phyloP scores from a whole-genome alignment of 2,113 vertebrate genomes.

The Phaethornis superciliosus region DNA sequence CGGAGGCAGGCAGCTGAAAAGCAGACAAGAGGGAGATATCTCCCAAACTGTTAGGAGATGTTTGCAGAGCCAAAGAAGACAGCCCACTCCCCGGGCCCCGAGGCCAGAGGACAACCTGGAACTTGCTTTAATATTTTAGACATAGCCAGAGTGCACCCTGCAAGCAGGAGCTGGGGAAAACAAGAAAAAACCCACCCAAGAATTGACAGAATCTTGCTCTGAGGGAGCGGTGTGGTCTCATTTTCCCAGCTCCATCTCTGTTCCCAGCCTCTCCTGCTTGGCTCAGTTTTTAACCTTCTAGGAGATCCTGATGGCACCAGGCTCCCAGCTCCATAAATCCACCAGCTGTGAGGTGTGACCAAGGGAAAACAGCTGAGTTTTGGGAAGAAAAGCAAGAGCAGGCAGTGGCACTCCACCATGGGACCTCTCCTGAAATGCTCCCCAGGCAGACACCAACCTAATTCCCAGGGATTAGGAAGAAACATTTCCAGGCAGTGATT shows the following conservation, averaged over 20 bases:
- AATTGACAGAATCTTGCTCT: not conserved
- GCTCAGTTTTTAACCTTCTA: not conserved
- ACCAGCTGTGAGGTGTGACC: fast-evolving
- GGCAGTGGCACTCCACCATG: fast-evolving
- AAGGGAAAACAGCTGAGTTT: not conserved
- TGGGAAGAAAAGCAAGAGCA: not conserved
- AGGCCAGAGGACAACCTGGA: not conserved
- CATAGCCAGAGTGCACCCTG: not conserved
- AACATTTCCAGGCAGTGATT: constrained; percentile 15
- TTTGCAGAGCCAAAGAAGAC: not conserved
- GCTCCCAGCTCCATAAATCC: too few species aligned
- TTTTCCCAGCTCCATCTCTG: not conserved
- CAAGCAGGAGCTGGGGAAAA: not conserved
- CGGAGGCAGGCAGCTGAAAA: not conserved
- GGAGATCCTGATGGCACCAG: not conserved
- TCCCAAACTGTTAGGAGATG: not conserved
- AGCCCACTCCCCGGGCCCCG: fast-evolving
- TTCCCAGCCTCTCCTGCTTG: not conserved
- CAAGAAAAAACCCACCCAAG: not conserved
- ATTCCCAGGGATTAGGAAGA: constrained; percentile 59
- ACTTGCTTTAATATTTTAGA: not conserved
- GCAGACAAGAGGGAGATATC: not conserved
- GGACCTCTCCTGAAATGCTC: constrained; percentile 35
- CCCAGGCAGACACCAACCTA: not conserved
- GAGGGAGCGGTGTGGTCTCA: fast-evolving